Conservation (phyloP, 2,888 invertebrate species). For the Nyleta sp. region DNA sequence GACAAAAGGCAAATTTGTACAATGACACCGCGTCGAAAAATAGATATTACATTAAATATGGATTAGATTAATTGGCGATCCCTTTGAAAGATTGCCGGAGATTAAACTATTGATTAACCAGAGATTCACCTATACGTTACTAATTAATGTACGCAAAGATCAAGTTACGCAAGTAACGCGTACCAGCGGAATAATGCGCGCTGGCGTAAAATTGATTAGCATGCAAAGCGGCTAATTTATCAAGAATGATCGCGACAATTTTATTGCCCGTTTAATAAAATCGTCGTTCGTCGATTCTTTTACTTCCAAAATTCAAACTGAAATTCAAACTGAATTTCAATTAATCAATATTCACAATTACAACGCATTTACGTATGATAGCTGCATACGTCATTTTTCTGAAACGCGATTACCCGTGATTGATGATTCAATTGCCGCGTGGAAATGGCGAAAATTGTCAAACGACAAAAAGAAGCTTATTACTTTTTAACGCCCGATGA, state of each 20-base stretch:
- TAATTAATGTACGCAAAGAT: slow-evolving; percentile 31
- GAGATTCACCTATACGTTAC: slow-evolving; percentile 7
- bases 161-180: slow-evolving; percentile 11
- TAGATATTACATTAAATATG: too few relatives aligned
- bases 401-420: slow-evolving; percentile 14
- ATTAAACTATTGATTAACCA: slow-evolving; percentile 15
- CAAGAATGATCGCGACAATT: slow-evolving; percentile 31
- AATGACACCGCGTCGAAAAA: too few relatives aligned
- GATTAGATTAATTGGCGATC: too few relatives aligned
- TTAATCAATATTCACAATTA: slow-evolving; percentile 38
- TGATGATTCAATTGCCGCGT: slow-evolving; percentile 18
- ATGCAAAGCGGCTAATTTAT: slow-evolving; percentile 26
- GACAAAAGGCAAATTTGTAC: too few relatives aligned
- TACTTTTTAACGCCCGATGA: slow-evolving; percentile 3
- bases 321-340: slow-evolving; percentile 29
- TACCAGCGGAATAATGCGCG: background rate
- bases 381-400: slow-evolving; percentile 9
- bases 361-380: slow-evolving; percentile 18
- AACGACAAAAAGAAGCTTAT: background rate
- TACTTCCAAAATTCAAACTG: too few relatives aligned
- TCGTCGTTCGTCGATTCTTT: slow-evolving; percentile 22
- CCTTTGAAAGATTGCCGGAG: too few relatives aligned
- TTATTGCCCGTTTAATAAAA: slow-evolving; percentile 12
- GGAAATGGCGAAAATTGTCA: slow-evolving; percentile 3
- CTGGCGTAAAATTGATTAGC: slow-evolving; percentile 13